Evolutionary conservation across 2,113 vertebrate genomes (phyloP).

Genomic region (Bucco capensis): DNA sequence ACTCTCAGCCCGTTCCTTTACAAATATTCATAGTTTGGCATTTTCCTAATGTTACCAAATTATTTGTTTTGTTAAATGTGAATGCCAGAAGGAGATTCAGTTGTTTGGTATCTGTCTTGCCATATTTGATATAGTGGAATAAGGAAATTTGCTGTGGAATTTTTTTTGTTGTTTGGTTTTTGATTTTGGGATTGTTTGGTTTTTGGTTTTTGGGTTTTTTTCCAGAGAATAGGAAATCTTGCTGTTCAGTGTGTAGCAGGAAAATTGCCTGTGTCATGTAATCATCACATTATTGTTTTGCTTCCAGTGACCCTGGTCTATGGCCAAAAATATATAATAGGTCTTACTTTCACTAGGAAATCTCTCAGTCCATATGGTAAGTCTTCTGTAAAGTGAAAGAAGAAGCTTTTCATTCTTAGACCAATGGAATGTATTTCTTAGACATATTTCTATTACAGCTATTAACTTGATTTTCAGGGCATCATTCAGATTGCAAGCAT

Average conservation of each 20-base stretch:
- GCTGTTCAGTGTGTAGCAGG: not conserved
- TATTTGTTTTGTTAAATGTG: not conserved
- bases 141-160: not conserved
- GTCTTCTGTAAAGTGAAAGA: not conserved
- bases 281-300: not conserved
- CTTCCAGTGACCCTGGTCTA: not conserved
- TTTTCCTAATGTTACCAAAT: not conserved
- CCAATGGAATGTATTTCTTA: not conserved
- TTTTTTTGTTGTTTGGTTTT: too few species aligned
- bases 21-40: not conserved
- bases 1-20: not conserved
- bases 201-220: too few species aligned
- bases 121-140: not conserved
- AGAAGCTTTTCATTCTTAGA: not conserved
- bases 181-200: too few species aligned
- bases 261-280: not conserved
- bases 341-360: not conserved
- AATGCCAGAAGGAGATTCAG: not conserved
- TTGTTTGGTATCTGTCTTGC: not conserved
- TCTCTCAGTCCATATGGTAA: not conserved
- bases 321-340: not conserved
- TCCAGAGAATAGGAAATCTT: not conserved
- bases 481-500: not conserved
- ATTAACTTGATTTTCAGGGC: not conserved
- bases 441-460: not conserved